These are phyloP conservation scores for Turnix velox DNA, from an alignment of 2,113 vertebrate species.

Conservation along the genomic window DNA sequence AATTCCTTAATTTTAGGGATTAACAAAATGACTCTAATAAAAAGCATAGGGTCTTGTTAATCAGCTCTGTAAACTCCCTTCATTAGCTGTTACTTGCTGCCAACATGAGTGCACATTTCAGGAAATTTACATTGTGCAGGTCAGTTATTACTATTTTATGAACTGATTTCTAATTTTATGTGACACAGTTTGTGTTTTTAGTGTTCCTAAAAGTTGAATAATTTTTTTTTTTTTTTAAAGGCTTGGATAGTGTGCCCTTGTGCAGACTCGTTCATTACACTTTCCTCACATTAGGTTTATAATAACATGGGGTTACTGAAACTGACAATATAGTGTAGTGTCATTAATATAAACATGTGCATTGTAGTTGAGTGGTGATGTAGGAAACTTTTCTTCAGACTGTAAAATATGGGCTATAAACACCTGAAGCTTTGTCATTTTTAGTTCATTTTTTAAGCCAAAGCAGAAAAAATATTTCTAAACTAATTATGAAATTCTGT, in stretches of 20 bases:
- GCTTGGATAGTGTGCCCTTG: slow-evolving; percentile 12
- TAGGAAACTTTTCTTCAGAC: neutral
- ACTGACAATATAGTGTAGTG: neutral
- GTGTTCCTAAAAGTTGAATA: slow-evolving; percentile 65
- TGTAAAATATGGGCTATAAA: neutral
- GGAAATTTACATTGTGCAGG: slow-evolving; percentile 71
- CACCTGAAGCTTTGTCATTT: neutral
- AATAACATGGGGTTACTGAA: neutral
- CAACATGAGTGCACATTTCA: slow-evolving; percentile 56
- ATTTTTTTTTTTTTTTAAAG: neutral
- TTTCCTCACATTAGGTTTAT: neutral
- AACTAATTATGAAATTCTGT: neutral
- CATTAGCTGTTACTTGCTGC: slow-evolving; percentile 70
- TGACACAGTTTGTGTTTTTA: slow-evolving; percentile 68
- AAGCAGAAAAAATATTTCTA: neutral
- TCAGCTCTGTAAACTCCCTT: slow-evolving; percentile 75
- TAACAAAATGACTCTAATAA: slow-evolving; percentile 80
- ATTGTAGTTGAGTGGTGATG: neutral
- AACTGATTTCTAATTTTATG: slow-evolving; percentile 75
- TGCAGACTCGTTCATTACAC: neutral
- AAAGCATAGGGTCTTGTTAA: slow-evolving; percentile 76
- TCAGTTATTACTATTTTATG: slow-evolving; percentile 71
- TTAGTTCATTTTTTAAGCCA: neutral
- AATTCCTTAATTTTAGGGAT: slow-evolving; percentile 80
- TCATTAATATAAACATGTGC: slow-evolving; percentile 14